Evolutionary conservation across 2,113 vertebrate genomes (phyloP).

Genomic region (Zapus hudsonius): DNA sequence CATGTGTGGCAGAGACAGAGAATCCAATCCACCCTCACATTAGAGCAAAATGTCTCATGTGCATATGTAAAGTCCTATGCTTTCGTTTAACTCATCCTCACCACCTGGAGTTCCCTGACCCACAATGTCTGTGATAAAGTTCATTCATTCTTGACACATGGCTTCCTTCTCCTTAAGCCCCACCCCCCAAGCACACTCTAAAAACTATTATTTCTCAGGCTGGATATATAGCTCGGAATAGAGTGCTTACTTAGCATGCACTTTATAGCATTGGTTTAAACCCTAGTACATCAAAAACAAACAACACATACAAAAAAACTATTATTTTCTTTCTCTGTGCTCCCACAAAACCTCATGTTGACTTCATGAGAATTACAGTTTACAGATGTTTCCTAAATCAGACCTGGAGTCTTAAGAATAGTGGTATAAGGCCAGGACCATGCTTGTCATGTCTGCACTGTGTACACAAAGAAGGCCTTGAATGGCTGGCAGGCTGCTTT

Average conservation of each 20-base stretch:
- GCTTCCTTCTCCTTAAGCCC: background rate
- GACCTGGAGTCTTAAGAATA: background rate
- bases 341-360: background rate
- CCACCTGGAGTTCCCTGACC: background rate
- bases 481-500: background rate
- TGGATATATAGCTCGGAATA: background rate
- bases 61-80: background rate
- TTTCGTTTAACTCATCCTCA: background rate
- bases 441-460: too few species aligned
- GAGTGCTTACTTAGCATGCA: background rate
- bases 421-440: background rate
- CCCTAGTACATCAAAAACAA: background rate
- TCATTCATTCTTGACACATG: background rate
- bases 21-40: background rate
- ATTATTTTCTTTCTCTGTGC: background rate
- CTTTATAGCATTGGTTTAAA: too few species aligned
- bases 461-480: background rate
- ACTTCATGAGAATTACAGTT: background rate
- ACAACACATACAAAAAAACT: background rate
- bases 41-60: background rate
- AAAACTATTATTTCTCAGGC: background rate
- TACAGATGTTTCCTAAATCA: background rate
- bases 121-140: background rate
- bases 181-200: background rate
- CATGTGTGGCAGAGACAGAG: background rate